Conservation (phyloP, 35 echinoderm and acorn worm genomes). For the Lytechinus variegatus region DNA sequence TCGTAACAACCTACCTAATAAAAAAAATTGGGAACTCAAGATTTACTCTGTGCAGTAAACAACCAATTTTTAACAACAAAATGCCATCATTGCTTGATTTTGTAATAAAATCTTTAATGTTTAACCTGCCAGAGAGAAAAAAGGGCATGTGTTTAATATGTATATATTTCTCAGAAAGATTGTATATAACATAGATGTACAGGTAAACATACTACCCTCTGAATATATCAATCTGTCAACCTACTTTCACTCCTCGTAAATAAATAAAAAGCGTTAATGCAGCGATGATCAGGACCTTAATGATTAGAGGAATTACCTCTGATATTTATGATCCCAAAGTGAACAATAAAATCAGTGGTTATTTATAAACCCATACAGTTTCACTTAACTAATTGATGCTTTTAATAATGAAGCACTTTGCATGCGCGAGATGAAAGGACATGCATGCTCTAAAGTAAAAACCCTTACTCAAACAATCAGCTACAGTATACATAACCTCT, state of each 20-base stretch:
- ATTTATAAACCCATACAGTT: background rate
- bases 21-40: no score
- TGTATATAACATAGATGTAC: background rate
- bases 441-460: background rate
- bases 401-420: background rate
- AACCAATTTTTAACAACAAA: background rate
- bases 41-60: no score
- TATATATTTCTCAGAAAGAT: background rate
- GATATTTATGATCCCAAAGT: background rate
- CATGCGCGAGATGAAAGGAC: background rate
- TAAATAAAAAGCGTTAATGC: background rate
- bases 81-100: background rate
- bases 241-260: background rate
- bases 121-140: background rate
- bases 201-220: background rate
- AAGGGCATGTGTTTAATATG: background rate
- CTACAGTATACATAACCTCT: no score
- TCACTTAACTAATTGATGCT: slow-evolving; percentile 13
- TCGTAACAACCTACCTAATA: no score
- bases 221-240: background rate
- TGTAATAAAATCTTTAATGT: background rate
- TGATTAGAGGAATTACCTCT: background rate
- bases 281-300: background rate
- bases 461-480: background rate
- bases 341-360: background rate